Conservation (phyloP, 2,888 invertebrate species). For the Cremastinae sp. region DNA sequence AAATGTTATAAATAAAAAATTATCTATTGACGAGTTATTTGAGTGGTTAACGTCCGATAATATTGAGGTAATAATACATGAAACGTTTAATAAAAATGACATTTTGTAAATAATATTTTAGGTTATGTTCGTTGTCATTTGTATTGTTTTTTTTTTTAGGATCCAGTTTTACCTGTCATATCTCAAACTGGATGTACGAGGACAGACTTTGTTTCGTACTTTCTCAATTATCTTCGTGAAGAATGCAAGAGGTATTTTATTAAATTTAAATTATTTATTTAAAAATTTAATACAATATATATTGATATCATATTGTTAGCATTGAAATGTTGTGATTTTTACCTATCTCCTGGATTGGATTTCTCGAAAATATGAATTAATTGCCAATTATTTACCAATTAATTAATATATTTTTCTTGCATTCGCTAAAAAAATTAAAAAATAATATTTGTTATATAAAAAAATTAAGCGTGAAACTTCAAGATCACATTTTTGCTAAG, state of each 20-base stretch:
- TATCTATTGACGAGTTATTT: slow-evolving; percentile 64
- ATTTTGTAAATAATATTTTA: slow-evolving; percentile 4
- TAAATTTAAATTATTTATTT: slow-evolving; percentile 1
- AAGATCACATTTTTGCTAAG: no score
- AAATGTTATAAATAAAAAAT: slow-evolving; percentile 65
- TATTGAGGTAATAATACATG: slow-evolving; percentile 60
- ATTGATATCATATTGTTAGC: no score
- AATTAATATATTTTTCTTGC: no score
- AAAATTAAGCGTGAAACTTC: no score
- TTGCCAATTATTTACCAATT: no score
- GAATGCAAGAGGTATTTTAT: slow-evolving; percentile 69
- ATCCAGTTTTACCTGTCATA: slow-evolving; percentile 50
- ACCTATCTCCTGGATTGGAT: no score
- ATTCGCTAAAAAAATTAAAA: no score
- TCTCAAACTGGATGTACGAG: slow-evolving; percentile 59
- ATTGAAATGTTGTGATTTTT: no score
- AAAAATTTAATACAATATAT: background rate
- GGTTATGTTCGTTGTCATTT: slow-evolving; percentile 29
- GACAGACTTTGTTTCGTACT: slow-evolving; percentile 68
- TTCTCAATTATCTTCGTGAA: slow-evolving; percentile 68
- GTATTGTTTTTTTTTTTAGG: slow-evolving; percentile 45
- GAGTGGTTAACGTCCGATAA: slow-evolving; percentile 68
- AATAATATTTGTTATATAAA: no score
- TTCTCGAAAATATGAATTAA: no score
- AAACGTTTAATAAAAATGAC: no score